phyloP scores from a whole-genome alignment of 2,797 vertebrate species.

The Pachyuromys duprasi region DNA sequence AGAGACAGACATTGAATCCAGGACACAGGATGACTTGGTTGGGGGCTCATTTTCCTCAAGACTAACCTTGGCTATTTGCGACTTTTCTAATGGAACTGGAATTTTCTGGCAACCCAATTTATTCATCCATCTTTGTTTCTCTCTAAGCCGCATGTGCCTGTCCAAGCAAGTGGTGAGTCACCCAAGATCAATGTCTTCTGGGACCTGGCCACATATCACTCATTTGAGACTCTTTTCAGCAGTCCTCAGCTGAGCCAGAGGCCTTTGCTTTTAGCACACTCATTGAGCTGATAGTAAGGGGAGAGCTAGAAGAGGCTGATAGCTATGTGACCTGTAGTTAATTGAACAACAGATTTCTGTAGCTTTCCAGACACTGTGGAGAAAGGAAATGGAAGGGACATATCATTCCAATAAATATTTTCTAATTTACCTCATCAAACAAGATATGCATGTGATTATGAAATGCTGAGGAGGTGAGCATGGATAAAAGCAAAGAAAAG shows the following conservation, averaged over 20 bases:
- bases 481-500: not conserved
- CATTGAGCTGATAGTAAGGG: not conserved
- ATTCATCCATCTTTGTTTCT: not conserved
- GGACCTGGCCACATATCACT: not conserved
- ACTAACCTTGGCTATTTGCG: not conserved
- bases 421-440: slow-evolving; percentile 25
- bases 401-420: slow-evolving; percentile 6
- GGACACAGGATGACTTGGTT: not conserved
- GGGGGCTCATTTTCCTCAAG: not conserved
- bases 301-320: not conserved
- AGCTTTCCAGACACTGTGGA: not conserved
- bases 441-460: not conserved
- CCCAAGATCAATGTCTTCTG: not conserved
- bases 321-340: slow-evolving; percentile 70
- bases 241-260: not conserved
- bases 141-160: not conserved
- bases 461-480: not conserved
- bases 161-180: not conserved
- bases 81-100: not conserved
- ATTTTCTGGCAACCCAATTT: slow-evolving; percentile 12
- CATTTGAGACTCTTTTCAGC: not conserved
- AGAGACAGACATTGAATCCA: not conserved
- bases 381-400: slow-evolving; percentile 54
- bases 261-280: not conserved
- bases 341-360: slow-evolving; percentile 57